Conservation (phyloP, 2,113 vertebrate genomes). For the Rhinolophus sinicus region DNA sequence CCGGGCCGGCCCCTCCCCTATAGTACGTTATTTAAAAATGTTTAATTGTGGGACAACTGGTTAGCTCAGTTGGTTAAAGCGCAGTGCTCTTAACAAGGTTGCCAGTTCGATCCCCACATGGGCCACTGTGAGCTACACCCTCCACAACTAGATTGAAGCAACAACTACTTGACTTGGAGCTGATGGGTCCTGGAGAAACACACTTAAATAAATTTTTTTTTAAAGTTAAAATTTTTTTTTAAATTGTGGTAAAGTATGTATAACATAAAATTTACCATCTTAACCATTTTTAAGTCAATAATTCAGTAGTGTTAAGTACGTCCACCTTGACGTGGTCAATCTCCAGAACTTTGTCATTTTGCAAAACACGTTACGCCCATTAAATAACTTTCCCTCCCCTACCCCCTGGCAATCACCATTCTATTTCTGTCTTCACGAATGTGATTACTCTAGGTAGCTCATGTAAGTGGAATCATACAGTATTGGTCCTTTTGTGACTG, state of each 20-base stretch:
- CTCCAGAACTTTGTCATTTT: neutral
- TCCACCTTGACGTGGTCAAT: neutral
- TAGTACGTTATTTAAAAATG: neutral
- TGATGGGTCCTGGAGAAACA: no score
- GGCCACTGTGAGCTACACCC: no score
- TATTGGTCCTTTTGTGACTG: constrained; percentile 19
- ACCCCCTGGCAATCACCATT: neutral
- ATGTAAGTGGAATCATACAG: neutral
- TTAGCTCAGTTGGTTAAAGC: no score
- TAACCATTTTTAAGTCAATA: neutral
- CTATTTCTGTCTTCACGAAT: neutral
- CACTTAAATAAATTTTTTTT: no score
- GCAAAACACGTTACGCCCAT: neutral
- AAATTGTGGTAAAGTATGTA: neutral
- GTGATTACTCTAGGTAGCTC: neutral
- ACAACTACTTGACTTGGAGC: no score
- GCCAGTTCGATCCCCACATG: no score
- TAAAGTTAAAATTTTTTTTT: neutral
- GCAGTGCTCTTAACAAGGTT: no score
- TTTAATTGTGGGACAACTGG: neutral
- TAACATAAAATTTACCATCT: neutral
- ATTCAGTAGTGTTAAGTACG: neutral
- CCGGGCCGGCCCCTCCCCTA: no score
- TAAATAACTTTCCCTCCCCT: neutral
- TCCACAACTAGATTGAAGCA: no score